Evolutionary conservation across 2,113 vertebrate genomes (phyloP).

Genomic region (Axis porcinus): DNA sequence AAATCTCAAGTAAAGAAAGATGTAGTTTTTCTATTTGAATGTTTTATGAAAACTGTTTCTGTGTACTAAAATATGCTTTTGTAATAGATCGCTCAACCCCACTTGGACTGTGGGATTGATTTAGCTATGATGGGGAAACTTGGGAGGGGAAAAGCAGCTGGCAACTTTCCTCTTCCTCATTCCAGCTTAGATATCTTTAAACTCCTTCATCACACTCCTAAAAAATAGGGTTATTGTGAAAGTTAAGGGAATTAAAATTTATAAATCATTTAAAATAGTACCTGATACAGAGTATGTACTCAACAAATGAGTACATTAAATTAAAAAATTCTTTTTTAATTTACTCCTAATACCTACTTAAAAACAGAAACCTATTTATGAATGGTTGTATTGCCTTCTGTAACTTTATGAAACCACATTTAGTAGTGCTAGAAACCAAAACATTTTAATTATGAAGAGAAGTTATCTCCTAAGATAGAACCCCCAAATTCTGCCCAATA

Average conservation of each 20-base stretch:
- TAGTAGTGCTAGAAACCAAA: neutral
- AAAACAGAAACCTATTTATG: neutral
- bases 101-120: neutral
- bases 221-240: neutral
- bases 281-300: neutral
- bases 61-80: neutral
- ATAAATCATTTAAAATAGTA: constrained; percentile 18
- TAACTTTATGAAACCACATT: neutral
- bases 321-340: neutral
- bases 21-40: neutral
- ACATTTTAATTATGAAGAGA: neutral
- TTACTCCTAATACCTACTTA: neutral
- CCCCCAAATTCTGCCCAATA: neutral
- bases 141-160: neutral
- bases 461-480: neutral
- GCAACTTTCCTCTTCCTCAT: neutral
- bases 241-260: neutral
- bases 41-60: neutral
- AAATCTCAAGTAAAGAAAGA: constrained; percentile 48
- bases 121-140: neutral
- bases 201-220: neutral
- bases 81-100: neutral
- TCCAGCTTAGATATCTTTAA: neutral
- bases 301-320: neutral
- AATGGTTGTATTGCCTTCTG: neutral